phyloP scores from a whole-genome alignment of 2,888 invertebrate species.

The Lasioglossum lativentre region DNA sequence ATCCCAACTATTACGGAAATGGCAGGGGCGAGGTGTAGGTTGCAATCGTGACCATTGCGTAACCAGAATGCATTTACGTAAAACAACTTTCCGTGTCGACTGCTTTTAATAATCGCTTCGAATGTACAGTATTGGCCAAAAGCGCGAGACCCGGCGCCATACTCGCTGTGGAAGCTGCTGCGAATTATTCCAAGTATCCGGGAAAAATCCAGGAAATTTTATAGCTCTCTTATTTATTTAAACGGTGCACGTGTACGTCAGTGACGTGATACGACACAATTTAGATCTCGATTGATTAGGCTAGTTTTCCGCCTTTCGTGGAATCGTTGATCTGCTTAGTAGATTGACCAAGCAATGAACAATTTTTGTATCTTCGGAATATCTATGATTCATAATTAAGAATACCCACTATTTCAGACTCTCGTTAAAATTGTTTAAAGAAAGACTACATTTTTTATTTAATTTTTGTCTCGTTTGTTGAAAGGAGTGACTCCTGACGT shows the following conservation, averaged over 20 bases:
- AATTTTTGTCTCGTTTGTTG: no score
- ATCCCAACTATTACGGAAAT: slow-evolving; percentile 4
- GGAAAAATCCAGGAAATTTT: not conserved
- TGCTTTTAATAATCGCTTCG: slow-evolving; percentile 47
- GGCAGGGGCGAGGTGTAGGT: slow-evolving; percentile 2
- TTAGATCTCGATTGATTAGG: not conserved
- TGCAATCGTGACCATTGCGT: slow-evolving; percentile 23
- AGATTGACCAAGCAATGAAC: not conserved
- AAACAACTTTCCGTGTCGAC: slow-evolving; percentile 29
- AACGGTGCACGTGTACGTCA: not conserved
- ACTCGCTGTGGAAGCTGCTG: not conserved
- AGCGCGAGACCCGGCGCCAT: not conserved
- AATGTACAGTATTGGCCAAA: slow-evolving; percentile 1
- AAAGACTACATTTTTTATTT: no score
- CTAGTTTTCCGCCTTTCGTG: not conserved
- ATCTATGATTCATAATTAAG: no score
- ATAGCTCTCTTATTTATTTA: not conserved
- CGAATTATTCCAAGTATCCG: not conserved
- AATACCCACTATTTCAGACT: no score
- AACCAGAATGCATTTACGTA: slow-evolving; percentile 29
- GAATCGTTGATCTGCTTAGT: not conserved
- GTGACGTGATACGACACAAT: not conserved
- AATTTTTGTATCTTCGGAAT: not conserved
- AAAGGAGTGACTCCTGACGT: no score
- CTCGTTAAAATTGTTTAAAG: not conserved